These are phyloP conservation scores for Valencia hispanica DNA, from an alignment of 2,797 vertebrate species.

Conservation along the genomic window DNA sequence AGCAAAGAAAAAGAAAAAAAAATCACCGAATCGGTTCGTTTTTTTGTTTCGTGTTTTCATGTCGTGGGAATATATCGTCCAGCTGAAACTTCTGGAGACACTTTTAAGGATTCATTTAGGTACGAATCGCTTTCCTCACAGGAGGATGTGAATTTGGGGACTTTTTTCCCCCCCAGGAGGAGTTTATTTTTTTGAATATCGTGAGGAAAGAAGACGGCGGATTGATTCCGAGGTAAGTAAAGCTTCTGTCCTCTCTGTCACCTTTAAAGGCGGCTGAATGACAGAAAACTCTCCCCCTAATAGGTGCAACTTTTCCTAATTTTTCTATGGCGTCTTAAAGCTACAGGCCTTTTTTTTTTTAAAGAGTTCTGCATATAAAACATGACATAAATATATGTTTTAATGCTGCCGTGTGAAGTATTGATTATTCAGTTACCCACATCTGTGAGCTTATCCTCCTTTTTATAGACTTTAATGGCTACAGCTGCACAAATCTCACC, in stretches of 20 bases:
- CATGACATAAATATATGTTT: background rate
- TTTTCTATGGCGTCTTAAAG: too few relatives aligned
- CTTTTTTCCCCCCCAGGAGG: slow-evolving; percentile 39
- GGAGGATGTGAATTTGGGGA: slow-evolving; percentile 62
- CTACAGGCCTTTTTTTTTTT: too few relatives aligned
- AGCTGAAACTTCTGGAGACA: slow-evolving; percentile 35
- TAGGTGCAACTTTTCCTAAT: background rate
- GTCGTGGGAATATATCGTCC: slow-evolving; percentile 46
- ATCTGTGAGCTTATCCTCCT: too few relatives aligned
- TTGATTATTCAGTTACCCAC: background rate
- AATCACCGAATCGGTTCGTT: slow-evolving; percentile 15
- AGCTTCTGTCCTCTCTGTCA: background rate
- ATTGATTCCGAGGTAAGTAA: slow-evolving; percentile 23
- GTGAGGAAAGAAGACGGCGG: background rate
- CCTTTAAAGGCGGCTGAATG: background rate
- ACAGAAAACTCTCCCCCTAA: background rate
- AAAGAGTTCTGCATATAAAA: background rate
- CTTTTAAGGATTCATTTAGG: background rate
- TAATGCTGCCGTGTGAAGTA: background rate
- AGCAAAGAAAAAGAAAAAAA: background rate
- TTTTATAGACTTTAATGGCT: background rate
- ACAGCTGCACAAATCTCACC: slow-evolving; percentile 26
- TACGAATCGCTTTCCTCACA: background rate
- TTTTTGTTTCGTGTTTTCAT: background rate
- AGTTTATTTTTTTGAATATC: slow-evolving; percentile 38